These are phyloP conservation scores for Drosophila littoralis DNA, from an alignment of 1,140 invertebrate species.

Conservation along the genomic window DNA sequence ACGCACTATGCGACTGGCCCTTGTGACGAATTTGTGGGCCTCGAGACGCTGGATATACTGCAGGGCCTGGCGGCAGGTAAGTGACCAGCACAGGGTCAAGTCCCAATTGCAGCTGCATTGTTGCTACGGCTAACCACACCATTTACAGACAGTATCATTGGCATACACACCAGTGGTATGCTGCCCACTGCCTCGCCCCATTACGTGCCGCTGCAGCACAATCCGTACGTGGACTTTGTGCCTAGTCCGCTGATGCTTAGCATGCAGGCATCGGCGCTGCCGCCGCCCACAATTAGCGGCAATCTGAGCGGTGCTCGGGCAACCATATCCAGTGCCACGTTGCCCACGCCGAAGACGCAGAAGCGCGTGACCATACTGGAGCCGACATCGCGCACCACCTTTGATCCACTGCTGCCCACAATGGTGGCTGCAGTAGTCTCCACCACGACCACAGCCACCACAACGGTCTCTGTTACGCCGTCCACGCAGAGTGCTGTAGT, in stretches of 20 bases:
- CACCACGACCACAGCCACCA: constrained; percentile 57
- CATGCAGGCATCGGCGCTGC: constrained; percentile 33
- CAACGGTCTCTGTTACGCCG: constrained; percentile 47
- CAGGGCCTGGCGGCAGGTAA: constrained; percentile 79
- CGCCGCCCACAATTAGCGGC: constrained; percentile 62
- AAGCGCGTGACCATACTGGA: constrained; percentile 83
- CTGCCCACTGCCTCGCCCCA: constrained; percentile 34
- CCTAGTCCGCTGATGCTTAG: constrained; percentile 61
- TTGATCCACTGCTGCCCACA: constrained; percentile 77
- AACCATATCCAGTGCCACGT: constrained; percentile 48
- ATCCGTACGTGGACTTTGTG: constrained; percentile 73
- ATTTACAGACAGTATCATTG: constrained; percentile 80
- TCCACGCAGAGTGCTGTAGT: constrained; percentile 44
- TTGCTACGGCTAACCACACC: not conserved
- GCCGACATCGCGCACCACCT: constrained; percentile 73
- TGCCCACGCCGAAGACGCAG: constrained; percentile 79
- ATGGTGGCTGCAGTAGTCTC: constrained; percentile 73
- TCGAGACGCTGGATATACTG: constrained; percentile 79
- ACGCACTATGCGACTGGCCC: constrained; percentile 45
- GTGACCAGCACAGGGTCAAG: not conserved
- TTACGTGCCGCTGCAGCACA: constrained; percentile 68
- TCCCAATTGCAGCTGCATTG: not conserved
- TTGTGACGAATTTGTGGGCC: constrained; percentile 73
- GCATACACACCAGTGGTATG: constrained; percentile 40
- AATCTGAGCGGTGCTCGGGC: constrained; percentile 52